A percentile compares a stretch with the other conserved stretches of the same genome.
phyloP scores from a whole-genome alignment of 1,140 invertebrate species.

The Drosophila hydei region DNA sequence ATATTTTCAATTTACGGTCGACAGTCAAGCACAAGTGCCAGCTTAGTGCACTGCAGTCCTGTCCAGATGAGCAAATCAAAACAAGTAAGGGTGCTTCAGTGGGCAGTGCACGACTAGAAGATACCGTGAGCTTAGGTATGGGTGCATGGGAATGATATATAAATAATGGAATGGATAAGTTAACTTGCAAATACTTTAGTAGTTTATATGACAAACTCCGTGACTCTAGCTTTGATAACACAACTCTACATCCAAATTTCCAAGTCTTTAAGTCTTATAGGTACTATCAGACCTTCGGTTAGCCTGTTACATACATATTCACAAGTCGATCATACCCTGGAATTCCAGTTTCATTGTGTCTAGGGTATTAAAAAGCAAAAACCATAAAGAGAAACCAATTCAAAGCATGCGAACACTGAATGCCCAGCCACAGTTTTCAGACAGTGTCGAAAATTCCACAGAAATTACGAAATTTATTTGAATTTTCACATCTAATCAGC shows the following conservation, averaged over 20 bases:
- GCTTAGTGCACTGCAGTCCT: constrained; percentile 15
- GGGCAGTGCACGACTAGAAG: not conserved
- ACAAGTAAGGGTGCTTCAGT: not conserved
- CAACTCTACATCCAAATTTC: no score
- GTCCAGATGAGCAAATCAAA: constrained; percentile 13
- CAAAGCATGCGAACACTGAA: constrained; percentile 7
- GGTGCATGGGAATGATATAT: no score
- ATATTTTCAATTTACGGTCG: constrained; percentile 42
- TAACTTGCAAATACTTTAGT: no score
- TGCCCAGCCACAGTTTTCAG: constrained; percentile 8
- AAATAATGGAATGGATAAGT: no score
- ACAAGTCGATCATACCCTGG: not conserved
- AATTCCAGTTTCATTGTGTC: not conserved
- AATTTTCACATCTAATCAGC: not conserved
- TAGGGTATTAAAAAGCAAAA: not conserved
- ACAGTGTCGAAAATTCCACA: constrained; percentile 5
- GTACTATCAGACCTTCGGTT: no score
- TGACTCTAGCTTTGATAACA: no score
- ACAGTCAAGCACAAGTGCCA: not conserved
- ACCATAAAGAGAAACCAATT: constrained; percentile 28
- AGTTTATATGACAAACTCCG: no score
- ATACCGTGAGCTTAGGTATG: no score
- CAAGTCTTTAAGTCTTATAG: no score
- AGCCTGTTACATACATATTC: not conserved
- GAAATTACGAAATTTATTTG: not conserved